Conservation (phyloP, 2,888 invertebrate species). For the Philereme transversata region DNA sequence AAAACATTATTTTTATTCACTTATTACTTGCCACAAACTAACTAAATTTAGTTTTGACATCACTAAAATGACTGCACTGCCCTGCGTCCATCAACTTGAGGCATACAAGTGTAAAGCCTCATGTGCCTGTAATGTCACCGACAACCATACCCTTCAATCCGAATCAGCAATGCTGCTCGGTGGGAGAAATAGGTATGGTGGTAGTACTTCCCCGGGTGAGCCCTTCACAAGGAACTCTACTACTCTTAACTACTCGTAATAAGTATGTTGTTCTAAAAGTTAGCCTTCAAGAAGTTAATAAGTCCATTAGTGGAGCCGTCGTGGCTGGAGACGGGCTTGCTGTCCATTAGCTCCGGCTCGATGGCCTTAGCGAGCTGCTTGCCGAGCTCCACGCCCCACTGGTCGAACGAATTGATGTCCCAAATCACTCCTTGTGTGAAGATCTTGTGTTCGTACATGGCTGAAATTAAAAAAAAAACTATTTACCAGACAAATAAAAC, state of each 20-base stretch:
- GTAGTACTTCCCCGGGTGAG: no score
- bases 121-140: no score
- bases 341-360: slow-evolving; percentile 93
- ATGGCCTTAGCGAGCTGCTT: slow-evolving; percentile 99
- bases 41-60: no score
- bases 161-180: no score
- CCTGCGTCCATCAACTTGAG: no score
- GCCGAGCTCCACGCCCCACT: slow-evolving; percentile 99
- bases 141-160: no score
- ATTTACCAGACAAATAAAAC: background rate
- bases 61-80: no score
- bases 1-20: no score
- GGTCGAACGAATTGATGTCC: slow-evolving; percentile 99
- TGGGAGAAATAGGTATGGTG: no score
- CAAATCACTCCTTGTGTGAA: slow-evolving; percentile 99
- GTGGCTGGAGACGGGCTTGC: slow-evolving; percentile 88
- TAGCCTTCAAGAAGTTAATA: slow-evolving; percentile 95
- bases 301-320: slow-evolving; percentile 98
- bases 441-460: slow-evolving; percentile 99
- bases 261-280: slow-evolving; percentile 58
- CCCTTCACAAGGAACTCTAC: no score
- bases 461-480: slow-evolving; percentile 73
- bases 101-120: no score
- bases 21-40: no score
- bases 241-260: background rate